Conservation (phyloP, 2,797 vertebrate genomes). For the Galaxias olidus region DNA sequence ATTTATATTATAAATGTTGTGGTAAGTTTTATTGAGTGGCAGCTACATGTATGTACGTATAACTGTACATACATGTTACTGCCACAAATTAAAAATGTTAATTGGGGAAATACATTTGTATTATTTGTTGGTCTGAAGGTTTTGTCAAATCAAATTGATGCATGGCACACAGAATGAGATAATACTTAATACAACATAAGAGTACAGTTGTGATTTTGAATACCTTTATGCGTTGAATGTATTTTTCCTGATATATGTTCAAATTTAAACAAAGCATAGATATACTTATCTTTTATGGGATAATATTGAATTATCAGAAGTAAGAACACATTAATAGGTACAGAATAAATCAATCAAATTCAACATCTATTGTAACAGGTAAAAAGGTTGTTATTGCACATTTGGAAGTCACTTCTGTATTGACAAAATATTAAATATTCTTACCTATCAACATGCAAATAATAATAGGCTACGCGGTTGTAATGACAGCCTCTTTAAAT, state of each 20-base stretch:
- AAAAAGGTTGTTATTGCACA: too few relatives aligned
- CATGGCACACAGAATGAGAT: slow-evolving; percentile 64
- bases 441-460: too few relatives aligned
- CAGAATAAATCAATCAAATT: slow-evolving; percentile 19
- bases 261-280: neutral
- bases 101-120: slow-evolving; percentile 18
- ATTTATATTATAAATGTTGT: slow-evolving; percentile 10
- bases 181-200: slow-evolving; percentile 61
- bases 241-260: slow-evolving; percentile 14
- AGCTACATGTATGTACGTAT: slow-evolving; percentile 50
- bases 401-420: too few relatives aligned
- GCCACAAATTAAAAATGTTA: slow-evolving; percentile 27
- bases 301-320: neutral
- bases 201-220: slow-evolving; percentile 49
- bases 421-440: too few relatives aligned
- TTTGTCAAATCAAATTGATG: slow-evolving; percentile 47
- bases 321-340: slow-evolving; percentile 2
- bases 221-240: slow-evolving; percentile 57
- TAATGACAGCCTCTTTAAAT: too few relatives aligned
- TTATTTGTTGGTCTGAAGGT: slow-evolving; percentile 20
- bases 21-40: neutral
- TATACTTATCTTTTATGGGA: neutral
- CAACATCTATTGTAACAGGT: too few relatives aligned
- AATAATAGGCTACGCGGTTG: too few relatives aligned
- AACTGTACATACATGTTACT: slow-evolving; percentile 41